These are phyloP conservation scores for Arbacia lixula DNA, from an alignment of 53 echinoderm and acorn worm genomes.

Conservation along the genomic window DNA sequence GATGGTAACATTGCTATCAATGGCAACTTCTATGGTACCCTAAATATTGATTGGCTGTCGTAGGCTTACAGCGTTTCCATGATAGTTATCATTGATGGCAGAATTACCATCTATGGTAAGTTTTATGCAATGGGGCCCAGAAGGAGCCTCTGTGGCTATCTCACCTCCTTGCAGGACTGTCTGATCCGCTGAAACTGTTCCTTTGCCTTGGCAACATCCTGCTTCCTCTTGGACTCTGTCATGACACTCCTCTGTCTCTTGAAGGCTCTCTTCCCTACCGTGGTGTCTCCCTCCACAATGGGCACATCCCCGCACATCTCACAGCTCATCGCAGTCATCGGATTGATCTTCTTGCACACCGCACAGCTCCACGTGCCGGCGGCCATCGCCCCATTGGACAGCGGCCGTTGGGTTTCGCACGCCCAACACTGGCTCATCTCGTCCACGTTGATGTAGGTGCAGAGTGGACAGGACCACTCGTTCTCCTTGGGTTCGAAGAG, in stretches of 20 bases:
- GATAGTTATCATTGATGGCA: no score
- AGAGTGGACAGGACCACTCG: conserved; percentile 87
- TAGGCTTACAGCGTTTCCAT: no score
- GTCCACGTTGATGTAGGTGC: conserved; percentile 83
- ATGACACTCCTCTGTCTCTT: conserved; percentile 83
- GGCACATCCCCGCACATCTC: conserved; percentile 32
- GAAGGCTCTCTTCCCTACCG: conserved; percentile 12
- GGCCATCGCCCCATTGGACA: background rate
- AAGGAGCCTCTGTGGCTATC: conserved; percentile 39
- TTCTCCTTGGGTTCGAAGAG: conserved; percentile 70
- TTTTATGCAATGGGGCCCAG: no score
- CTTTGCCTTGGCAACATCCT: conserved; percentile 73
- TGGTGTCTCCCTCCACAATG: conserved; percentile 4
- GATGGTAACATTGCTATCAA: no score
- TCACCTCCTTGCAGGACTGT: conserved; percentile 78
- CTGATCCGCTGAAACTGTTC: conserved; percentile 78
- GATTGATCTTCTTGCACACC: conserved; percentile 30
- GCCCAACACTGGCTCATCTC: conserved; percentile 56
- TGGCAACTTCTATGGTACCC: no score
- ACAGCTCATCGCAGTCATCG: background rate
- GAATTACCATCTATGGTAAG: no score
- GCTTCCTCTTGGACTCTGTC: conserved; percentile 77
- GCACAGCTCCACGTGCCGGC: conserved; percentile 36
- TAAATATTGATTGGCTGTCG: no score
- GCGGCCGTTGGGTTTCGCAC: conserved; percentile 51